phyloP scores from a whole-genome alignment of 2,113 vertebrate species.

The Corythaeola cristata region DNA sequence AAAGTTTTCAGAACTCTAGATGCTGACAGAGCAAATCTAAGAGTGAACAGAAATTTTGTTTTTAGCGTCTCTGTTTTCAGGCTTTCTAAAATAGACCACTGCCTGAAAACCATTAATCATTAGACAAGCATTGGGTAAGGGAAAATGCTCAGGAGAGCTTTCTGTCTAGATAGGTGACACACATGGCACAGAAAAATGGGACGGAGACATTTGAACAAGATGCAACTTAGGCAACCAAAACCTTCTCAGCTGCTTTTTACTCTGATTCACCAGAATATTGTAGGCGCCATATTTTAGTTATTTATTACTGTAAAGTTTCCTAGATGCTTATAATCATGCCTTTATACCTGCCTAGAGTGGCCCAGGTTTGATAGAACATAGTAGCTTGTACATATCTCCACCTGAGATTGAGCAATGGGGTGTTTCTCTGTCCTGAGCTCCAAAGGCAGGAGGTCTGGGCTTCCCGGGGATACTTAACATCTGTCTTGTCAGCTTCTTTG shows the following conservation, averaged over 20 bases:
- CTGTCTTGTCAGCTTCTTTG: neutral
- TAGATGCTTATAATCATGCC: neutral
- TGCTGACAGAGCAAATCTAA: neutral
- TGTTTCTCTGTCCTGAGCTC: rapidly evolving
- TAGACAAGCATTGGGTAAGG: neutral
- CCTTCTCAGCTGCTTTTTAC: neutral
- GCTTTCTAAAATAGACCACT: neutral
- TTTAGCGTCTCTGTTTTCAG: neutral
- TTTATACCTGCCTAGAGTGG: neutral
- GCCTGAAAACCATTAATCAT: neutral
- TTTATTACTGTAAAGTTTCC: neutral
- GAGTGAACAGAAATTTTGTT: neutral
- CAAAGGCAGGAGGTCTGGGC: neutral
- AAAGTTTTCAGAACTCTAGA: neutral
- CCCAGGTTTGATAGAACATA: neutral
- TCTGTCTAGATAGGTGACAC: neutral
- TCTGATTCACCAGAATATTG: neutral
- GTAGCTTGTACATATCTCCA: neutral
- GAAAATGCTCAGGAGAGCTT: neutral
- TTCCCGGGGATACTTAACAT: neutral
- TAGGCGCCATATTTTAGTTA: neutral
- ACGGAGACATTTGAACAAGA: neutral
- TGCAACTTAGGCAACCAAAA: neutral
- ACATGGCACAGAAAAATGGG: neutral
- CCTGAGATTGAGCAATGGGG: neutral